Percentiles rank a stretch among this genome's conserved stretches.
These are phyloP conservation scores for Mactromeris polynyma DNA, from an alignment of 2,888 invertebrate species.

Conservation along the genomic window DNA sequence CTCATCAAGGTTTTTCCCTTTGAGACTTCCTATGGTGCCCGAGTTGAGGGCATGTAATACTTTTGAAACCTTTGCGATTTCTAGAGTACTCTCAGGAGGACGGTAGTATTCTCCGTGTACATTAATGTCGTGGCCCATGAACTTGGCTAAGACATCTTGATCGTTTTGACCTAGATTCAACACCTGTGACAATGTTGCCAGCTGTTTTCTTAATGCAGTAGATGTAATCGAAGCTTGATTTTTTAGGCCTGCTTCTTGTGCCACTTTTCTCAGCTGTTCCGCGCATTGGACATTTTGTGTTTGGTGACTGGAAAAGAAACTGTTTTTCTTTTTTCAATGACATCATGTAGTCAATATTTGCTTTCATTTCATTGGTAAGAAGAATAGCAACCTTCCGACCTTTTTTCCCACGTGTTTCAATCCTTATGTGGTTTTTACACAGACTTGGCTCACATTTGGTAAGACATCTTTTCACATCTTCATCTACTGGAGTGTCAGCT, in stretches of 20 bases:
- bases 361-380: slow-evolving; percentile 17
- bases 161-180: background rate
- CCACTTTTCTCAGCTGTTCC: background rate
- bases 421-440: slow-evolving; percentile 18
- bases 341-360: slow-evolving; percentile 9
- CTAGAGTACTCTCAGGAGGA: slow-evolving; percentile 16
- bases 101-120: slow-evolving; percentile 15
- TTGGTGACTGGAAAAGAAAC: background rate
- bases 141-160: slow-evolving; percentile 34
- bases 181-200: slow-evolving; percentile 23
- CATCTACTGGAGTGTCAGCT: slow-evolving; percentile 19
- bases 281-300: background rate
- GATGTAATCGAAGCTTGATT: slow-evolving; percentile 8
- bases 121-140: slow-evolving; percentile 28
- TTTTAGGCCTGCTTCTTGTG: slow-evolving; percentile 12
- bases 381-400: slow-evolving; percentile 53
- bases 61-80: slow-evolving; percentile 34
- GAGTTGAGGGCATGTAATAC: slow-evolving; percentile 17
- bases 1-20: background rate
- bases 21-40: background rate
- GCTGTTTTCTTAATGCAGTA: slow-evolving; percentile 25
- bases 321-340: slow-evolving; percentile 7
- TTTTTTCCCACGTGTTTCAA: slow-evolving; percentile 23
- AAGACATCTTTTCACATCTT: slow-evolving; percentile 9
- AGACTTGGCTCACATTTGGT: slow-evolving; percentile 11